Evolutionary conservation across 2,888 invertebrate species (phyloP).

Genomic region (Oeneis ivallda): DNA sequence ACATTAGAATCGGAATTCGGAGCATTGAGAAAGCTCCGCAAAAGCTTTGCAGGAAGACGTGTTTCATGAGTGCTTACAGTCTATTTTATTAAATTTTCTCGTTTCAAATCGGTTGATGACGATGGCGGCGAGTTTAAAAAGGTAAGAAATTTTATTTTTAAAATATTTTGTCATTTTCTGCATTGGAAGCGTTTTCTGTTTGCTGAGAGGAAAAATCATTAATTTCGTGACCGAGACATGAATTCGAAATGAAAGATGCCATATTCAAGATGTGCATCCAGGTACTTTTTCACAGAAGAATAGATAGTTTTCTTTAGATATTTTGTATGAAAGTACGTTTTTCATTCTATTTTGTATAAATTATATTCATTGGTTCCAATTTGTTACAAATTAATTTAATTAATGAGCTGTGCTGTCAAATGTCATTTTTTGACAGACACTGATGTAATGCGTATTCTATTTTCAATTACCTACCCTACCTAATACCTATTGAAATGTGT

Average conservation of each 20-base stretch:
- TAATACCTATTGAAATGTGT: too few relatives aligned
- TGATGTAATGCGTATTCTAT: not conserved
- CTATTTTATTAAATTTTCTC: slow-evolving; percentile 31
- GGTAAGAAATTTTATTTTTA: slow-evolving; percentile 33
- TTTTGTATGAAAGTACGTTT: not conserved
- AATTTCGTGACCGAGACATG: slow-evolving; percentile 35
- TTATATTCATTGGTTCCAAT: not conserved
- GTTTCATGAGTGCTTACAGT: slow-evolving; percentile 36
- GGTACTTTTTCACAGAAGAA: slow-evolving; percentile 9
- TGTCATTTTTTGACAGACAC: not conserved
- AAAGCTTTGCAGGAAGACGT: slow-evolving; percentile 42
- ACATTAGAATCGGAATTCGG: slow-evolving; percentile 31
- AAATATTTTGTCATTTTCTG: slow-evolving; percentile 1
- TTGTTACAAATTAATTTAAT: slow-evolving; percentile 1
- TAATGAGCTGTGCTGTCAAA: not conserved
- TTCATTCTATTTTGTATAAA: not conserved
- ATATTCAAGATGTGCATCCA: slow-evolving; percentile 30
- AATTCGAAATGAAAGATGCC: slow-evolving; percentile 32
- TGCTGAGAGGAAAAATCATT: slow-evolving; percentile 38
- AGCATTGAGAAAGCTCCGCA: slow-evolving; percentile 52
- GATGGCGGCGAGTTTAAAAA: slow-evolving; percentile 26
- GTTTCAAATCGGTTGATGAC: slow-evolving; percentile 22
- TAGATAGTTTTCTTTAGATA: not conserved
- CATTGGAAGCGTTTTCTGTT: slow-evolving; percentile 2
- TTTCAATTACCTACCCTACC: too few relatives aligned